Conservation (phyloP, 1,140 invertebrate species). For the Heterodera schachtii region DNA sequence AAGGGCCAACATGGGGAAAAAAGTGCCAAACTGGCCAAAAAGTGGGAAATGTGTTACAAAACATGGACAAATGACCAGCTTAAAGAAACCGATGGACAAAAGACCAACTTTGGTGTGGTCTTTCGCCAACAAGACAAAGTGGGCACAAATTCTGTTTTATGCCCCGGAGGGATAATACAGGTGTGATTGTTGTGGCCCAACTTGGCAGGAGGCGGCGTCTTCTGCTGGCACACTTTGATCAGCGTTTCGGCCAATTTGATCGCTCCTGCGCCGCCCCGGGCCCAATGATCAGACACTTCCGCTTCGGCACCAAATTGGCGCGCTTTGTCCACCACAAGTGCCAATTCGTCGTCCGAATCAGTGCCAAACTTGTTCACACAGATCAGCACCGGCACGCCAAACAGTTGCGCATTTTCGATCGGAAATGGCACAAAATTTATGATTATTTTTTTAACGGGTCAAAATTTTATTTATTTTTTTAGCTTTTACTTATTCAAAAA, state of each 20-base stretch:
- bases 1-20: too few relatives aligned
- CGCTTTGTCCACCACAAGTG: conserved; percentile 77
- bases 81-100: too few relatives aligned
- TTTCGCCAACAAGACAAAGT: too few relatives aligned
- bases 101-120: too few relatives aligned
- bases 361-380: conserved; percentile 84
- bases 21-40: too few relatives aligned
- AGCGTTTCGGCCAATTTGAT: conserved; percentile 83
- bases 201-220: conserved; percentile 68
- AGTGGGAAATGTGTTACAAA: too few relatives aligned
- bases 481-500: too few relatives aligned
- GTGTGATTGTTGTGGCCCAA: conserved; percentile 4
- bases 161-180: too few relatives aligned
- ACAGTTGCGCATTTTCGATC: conserved; percentile 86
- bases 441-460: too few relatives aligned
- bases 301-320: conserved; percentile 79
- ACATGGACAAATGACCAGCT: too few relatives aligned
- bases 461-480: too few relatives aligned
- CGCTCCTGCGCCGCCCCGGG: conserved; percentile 85
- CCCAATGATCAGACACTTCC: conserved; percentile 86
- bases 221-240: conserved; percentile 75
- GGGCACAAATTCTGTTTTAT: too few relatives aligned
- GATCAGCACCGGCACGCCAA: conserved; percentile 91
- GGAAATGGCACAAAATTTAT: conserved; percentile 66
- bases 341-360: conserved; percentile 83